A percentile compares a stretch with the other conserved stretches of the same genome.
Evolutionary conservation across 2,113 vertebrate species (phyloP).

Genomic region (Anarrhichthys ocellatus): DNA sequence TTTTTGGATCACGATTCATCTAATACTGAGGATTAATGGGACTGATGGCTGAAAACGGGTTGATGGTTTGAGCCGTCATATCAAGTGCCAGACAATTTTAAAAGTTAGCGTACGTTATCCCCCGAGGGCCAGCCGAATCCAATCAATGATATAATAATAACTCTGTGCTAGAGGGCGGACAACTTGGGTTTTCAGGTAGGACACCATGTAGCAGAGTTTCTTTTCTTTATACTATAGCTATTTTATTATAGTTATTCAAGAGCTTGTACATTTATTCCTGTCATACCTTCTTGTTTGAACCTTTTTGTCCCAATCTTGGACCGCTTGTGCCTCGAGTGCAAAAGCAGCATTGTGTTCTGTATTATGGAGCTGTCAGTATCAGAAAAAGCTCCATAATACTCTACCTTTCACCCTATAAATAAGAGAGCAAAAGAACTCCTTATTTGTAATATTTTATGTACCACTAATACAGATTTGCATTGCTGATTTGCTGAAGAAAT

Average conservation of each 20-base stretch:
- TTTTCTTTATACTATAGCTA: not conserved
- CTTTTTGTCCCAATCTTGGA: too few relatives aligned
- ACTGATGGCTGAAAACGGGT: constrained; percentile 11
- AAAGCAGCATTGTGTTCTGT: not conserved
- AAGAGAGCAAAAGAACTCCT: not conserved
- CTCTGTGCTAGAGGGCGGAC: not conserved
- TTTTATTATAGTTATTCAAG: not conserved
- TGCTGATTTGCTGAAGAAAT: not conserved
- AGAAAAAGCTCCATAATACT: not conserved
- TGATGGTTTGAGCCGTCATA: constrained; percentile 38
- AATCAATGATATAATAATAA: constrained; percentile 8
- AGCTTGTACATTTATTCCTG: not conserved
- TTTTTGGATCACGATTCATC: constrained; percentile 53
- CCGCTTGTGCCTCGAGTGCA: too few relatives aligned
- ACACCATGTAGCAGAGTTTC: not conserved
- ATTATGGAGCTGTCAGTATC: not conserved
- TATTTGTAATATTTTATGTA: not conserved
- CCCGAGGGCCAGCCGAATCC: not conserved
- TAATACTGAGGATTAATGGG: constrained; percentile 51
- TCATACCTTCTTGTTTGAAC: too few relatives aligned
- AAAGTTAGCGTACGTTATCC: constrained; percentile 41
- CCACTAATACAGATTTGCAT: not conserved
- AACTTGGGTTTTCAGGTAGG: constrained; percentile 4
- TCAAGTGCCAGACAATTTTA: constrained; percentile 33
- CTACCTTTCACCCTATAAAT: not conserved